phyloP scores from a whole-genome alignment of 2,888 invertebrate genomes.

The Plagiodera versicolora region DNA sequence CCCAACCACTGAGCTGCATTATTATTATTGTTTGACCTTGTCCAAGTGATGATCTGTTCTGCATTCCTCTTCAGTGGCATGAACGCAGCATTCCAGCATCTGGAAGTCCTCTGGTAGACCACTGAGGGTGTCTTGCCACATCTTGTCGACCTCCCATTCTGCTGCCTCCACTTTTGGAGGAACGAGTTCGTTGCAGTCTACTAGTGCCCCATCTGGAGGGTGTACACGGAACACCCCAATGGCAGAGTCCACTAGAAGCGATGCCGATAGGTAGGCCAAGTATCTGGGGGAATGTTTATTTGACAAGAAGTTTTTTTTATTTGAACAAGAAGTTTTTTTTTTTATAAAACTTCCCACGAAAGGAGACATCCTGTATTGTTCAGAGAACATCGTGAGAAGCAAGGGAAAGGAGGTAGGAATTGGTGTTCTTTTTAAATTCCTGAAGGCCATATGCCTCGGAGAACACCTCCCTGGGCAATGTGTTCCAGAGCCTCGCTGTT shows the following conservation, averaged over 20 bases:
- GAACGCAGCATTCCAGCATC: conserved; percentile 47
- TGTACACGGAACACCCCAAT: conserved; percentile 48
- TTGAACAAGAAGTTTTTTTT: no score
- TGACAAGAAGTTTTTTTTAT: no score
- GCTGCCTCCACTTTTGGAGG: conserved; percentile 44
- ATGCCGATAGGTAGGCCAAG: conserved; percentile 51
- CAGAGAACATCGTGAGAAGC: no score
- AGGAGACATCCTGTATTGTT: no score
- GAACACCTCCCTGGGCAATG: no score
- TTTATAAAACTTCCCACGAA: no score
- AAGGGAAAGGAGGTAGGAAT: no score
- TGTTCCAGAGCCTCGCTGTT: no score
- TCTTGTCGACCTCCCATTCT: conserved; percentile 56
- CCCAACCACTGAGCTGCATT: no score
- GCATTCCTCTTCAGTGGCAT: conserved; percentile 43
- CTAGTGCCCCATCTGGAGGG: conserved; percentile 52
- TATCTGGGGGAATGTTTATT: no score
- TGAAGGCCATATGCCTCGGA: no score
- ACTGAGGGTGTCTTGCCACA: conserved; percentile 53
- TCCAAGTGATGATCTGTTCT: conserved; percentile 48
- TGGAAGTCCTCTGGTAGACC: conserved; percentile 51
- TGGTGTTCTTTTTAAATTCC: no score
- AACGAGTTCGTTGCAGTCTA: conserved; percentile 46
- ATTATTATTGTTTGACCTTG: conserved; percentile 32
- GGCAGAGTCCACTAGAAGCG: conserved; percentile 54